Base-by-base conservation (phyloP, 2,888 invertebrate genomes). In the Dermolepida albohirtum region DNA sequence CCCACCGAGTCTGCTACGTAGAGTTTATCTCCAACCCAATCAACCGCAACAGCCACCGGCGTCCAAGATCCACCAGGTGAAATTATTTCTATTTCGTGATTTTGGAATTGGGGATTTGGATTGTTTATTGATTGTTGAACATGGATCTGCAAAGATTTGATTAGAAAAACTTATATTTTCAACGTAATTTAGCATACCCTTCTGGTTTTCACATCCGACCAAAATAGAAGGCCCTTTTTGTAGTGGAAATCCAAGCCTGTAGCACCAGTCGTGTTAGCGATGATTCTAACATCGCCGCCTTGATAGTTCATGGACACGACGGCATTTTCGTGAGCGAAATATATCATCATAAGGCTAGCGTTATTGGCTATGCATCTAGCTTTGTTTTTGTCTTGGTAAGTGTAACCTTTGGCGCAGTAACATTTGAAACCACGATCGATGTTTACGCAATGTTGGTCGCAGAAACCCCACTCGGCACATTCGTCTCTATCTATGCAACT, bases 11-110 rank as follows among this genome's bases (percentile, higher is more conserved):
- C 98, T 0, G 95, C 95, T 16, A 97, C 94, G 84, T 98, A 98
- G 7, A 99, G 87, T 81, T 97, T 98, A 81, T 96, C 93, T 0
- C 96, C 96, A 49, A 98, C 90, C 96, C 98, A 99, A 85, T 98
- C 98, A 12, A 98, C 93, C 7, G 98, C 97, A 57, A 98, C 82
- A 0, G 96, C 92, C 0, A 94, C 92, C 0, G 96, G 96, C 0
- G 93, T 88, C 95, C 96, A 96, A 0, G 94, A 93, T 0, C 94
- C 94, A 0, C 94, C 94, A 0, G 94, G 90, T 34, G 94, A 84
- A 0, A 90, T 86, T 72, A 95, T 90, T 77, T 93, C 93, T 6
- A 85, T 82, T 70, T 88, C 88, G 12, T 84, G 80, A 39, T 49
- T 52, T 10, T 39, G 64, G n/a, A 64, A 47, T 29, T 64, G 22